These are phyloP conservation scores for Heliconius charithonia DNA, from an alignment of 2,888 invertebrate species.

Conservation along the genomic window DNA sequence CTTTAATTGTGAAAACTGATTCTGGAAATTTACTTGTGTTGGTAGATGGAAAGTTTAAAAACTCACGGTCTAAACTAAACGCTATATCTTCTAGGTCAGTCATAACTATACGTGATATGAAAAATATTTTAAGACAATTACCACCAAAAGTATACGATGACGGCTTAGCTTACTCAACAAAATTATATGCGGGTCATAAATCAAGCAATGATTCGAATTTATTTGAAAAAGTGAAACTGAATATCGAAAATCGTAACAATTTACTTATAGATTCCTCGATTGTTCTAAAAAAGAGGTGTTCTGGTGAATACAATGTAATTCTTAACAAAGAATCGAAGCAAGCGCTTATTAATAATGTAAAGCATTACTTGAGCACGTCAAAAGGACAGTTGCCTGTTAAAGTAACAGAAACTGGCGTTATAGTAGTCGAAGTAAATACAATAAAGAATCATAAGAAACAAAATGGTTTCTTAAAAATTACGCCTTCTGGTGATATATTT, in stretches of 20 bases:
- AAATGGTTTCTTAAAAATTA: slow-evolving; percentile 62
- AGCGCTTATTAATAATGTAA: slow-evolving; percentile 59
- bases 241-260: slow-evolving; percentile 49
- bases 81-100: slow-evolving; percentile 33
- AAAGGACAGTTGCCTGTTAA: slow-evolving; percentile 57
- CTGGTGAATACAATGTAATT: slow-evolving; percentile 60
- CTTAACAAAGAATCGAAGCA: slow-evolving; percentile 62
- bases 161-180: background rate
- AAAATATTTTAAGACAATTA: slow-evolving; percentile 50
- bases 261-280: slow-evolving; percentile 50
- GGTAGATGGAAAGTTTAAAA: slow-evolving; percentile 38
- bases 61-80: slow-evolving; percentile 17
- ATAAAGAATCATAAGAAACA: slow-evolving; percentile 45
- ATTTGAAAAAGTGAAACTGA: slow-evolving; percentile 52
- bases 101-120: slow-evolving; percentile 50
- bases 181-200: slow-evolving; percentile 29
- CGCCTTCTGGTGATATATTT: slow-evolving; percentile 64
- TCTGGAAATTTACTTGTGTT: slow-evolving; percentile 64
- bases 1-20: slow-evolving; percentile 52
- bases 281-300: slow-evolving; percentile 55
- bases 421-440: slow-evolving; percentile 55
- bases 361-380: slow-evolving; percentile 54
- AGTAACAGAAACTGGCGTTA: slow-evolving; percentile 57
- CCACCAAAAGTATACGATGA: slow-evolving; percentile 41
- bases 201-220: slow-evolving; percentile 59